Conservation (phyloP, 2,113 vertebrate species). For the Azemiops feae region DNA sequence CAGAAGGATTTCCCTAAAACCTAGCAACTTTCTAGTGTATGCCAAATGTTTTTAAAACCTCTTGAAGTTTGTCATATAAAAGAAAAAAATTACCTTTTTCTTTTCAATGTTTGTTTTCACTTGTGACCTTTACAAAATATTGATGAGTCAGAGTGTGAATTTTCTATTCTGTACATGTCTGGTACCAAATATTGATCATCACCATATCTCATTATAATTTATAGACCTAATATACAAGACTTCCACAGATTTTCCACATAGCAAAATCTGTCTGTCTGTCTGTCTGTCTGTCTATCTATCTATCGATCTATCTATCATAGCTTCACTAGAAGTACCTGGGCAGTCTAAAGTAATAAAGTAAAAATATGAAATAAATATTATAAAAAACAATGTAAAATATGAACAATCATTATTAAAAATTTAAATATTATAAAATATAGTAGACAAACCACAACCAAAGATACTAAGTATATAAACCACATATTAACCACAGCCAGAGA, state of each 20-base stretch:
- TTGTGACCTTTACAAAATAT: neutral
- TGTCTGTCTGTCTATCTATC: too few species aligned
- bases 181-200: neutral
- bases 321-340: neutral
- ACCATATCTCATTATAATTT: conserved; percentile 18
- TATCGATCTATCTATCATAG: neutral
- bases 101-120: neutral
- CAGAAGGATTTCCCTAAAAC: neutral
- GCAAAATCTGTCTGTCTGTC: neutral
- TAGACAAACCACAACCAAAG: too few species aligned
- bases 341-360: neutral
- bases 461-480: too few species aligned
- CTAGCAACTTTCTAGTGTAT: neutral
- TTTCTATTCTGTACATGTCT: neutral
- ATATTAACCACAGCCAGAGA: too few species aligned
- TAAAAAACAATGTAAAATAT: neutral
- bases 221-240: conserved; percentile 1
- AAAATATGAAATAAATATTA: neutral
- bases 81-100: neutral
- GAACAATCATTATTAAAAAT: neutral
- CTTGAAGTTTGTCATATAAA: neutral
- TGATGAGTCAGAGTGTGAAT: neutral
- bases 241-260: neutral
- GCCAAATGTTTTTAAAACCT: neutral
- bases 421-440: too few species aligned